These are phyloP conservation scores for Lacerta bilineata DNA, from an alignment of 2,797 vertebrate genomes.

Conservation along the genomic window DNA sequence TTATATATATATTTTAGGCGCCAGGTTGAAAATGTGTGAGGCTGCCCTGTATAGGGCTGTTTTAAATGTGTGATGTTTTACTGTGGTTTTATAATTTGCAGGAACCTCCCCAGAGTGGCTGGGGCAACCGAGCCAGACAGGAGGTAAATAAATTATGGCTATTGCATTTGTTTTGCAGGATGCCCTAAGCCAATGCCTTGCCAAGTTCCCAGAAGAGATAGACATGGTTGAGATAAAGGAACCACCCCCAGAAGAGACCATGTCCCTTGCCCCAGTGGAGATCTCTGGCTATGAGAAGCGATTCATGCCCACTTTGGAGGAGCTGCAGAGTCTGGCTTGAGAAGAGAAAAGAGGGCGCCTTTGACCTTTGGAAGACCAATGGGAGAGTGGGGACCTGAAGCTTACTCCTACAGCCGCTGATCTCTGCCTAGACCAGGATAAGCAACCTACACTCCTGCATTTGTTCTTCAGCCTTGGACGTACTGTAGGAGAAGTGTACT, in stretches of 20 bases:
- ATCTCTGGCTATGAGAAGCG: constrained; percentile 74
- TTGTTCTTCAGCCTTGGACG: background rate
- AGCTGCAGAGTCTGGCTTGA: constrained; percentile 61
- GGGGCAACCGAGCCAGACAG: too few relatives aligned
- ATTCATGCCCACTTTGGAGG: constrained; percentile 74
- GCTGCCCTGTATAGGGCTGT: too few relatives aligned
- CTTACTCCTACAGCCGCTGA: background rate
- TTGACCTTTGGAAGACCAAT: too few relatives aligned
- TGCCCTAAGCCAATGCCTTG: background rate
- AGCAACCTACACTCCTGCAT: background rate
- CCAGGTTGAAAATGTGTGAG: too few relatives aligned
- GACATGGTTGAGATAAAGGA: constrained; percentile 63
- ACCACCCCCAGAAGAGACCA: background rate
- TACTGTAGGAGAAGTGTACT: background rate
- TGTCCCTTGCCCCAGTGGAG: background rate
- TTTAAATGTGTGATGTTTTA: too few relatives aligned
- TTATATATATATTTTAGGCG: too few relatives aligned
- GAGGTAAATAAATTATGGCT: too few relatives aligned
- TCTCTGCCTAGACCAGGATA: background rate
- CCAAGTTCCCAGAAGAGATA: constrained; percentile 1
- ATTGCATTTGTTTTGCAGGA: constrained; percentile 52
- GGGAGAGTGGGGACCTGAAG: background rate
- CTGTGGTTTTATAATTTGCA: too few relatives aligned
- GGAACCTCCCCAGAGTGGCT: too few relatives aligned
- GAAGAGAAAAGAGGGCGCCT: too few relatives aligned